Percentiles rank a stretch among this genome's conserved stretches.
Evolutionary conservation across 2,888 invertebrate genomes (phyloP).

Genomic region (Melitaea athalia): DNA sequence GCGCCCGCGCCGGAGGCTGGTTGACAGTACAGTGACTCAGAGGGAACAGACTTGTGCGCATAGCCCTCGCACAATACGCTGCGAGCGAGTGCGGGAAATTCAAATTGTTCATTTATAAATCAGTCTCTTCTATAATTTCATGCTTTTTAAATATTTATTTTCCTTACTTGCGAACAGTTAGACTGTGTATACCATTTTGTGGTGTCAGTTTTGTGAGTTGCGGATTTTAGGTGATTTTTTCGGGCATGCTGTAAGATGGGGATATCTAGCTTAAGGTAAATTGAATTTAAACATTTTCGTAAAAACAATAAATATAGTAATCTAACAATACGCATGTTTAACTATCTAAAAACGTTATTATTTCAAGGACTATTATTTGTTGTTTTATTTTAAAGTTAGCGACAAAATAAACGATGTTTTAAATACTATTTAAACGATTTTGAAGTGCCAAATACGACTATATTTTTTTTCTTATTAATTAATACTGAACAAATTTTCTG

Average conservation of each 20-base stretch:
- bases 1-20: slow-evolving; percentile 64
- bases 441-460: too few relatives aligned
- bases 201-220: slow-evolving; percentile 54
- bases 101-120: slow-evolving; percentile 46
- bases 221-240: slow-evolving; percentile 46
- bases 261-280: slow-evolving; percentile 67
- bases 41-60: slow-evolving; percentile 62
- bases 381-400: background rate
- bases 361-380: background rate
- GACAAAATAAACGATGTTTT: too few relatives aligned
- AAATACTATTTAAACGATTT: too few relatives aligned
- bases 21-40: slow-evolving; percentile 49
- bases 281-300: background rate
- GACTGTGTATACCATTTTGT: slow-evolving; percentile 55
- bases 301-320: background rate
- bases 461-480: too few relatives aligned
- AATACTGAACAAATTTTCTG: too few relatives aligned
- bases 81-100: slow-evolving; percentile 63
- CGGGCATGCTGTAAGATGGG: slow-evolving; percentile 75
- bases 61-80: slow-evolving; percentile 48
- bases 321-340: background rate
- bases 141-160: slow-evolving; percentile 39
- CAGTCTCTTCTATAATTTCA: slow-evolving; percentile 8
- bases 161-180: slow-evolving; percentile 5
- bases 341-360: background rate